Percentiles rank a stretch among this genome's conserved stretches.
phyloP scores from a whole-genome alignment of 1,140 invertebrate species.

The Drosophila athabasca region DNA sequence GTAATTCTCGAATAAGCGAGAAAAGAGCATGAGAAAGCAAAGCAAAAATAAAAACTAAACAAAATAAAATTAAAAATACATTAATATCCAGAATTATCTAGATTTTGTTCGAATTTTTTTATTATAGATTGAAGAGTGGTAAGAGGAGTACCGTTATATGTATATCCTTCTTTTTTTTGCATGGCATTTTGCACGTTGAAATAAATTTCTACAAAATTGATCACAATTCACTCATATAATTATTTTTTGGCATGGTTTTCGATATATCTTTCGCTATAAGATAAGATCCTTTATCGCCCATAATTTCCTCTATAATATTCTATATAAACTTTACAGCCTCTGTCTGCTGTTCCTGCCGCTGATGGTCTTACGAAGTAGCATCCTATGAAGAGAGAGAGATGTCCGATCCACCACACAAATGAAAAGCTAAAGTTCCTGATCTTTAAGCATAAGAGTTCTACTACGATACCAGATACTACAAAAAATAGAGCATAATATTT shows the following conservation, averaged over 20 bases:
- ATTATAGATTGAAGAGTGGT: constrained; percentile 38
- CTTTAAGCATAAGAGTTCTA: constrained; percentile 49
- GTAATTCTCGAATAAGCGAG: constrained; percentile 38
- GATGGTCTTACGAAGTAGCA: constrained; percentile 29
- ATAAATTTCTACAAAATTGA: constrained; percentile 34
- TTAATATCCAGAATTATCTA: constrained; percentile 46
- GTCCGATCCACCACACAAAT: constrained; percentile 45
- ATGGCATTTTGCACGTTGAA: constrained; percentile 65
- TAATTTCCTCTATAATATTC: constrained; percentile 33
- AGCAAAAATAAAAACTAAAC: constrained; percentile 45
- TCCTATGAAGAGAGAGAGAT: constrained; percentile 38
- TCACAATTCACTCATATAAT: constrained; percentile 19
- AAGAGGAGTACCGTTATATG: constrained; percentile 37
- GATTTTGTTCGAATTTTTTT: constrained; percentile 21
- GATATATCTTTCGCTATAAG: constrained; percentile 23
- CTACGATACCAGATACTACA: background rate
- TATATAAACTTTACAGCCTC: constrained; percentile 62
- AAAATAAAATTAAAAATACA: constrained; percentile 66
- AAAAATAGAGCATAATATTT: constrained; percentile 9
- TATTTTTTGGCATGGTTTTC: constrained; percentile 59
- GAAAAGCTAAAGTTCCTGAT: constrained; percentile 72
- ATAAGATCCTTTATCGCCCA: background rate
- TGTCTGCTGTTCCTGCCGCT: constrained; percentile 32
- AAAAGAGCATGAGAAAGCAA: constrained; percentile 56
- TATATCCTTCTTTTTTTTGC: constrained; percentile 33